Evolutionary conservation across 2,888 invertebrate species (phyloP).

Genomic region (Ctena decussata): DNA sequence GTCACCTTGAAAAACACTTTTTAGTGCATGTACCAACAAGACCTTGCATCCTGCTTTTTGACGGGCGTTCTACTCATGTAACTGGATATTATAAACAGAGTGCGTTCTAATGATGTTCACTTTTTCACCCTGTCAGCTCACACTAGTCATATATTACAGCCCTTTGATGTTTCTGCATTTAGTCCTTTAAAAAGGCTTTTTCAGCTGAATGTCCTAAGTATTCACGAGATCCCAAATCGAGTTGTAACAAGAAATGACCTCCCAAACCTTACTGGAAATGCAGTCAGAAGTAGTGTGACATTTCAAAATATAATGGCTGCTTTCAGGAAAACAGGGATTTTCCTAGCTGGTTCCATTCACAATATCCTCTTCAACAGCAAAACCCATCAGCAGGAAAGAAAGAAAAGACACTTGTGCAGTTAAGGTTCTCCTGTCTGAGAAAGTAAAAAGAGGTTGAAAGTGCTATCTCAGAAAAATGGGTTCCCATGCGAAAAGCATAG

Average conservation of each 20-base stretch:
- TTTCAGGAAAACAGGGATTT: background rate
- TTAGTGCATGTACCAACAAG: conserved; percentile 20
- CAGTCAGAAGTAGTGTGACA: background rate
- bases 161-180: conserved; percentile 16
- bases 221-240: too few species aligned
- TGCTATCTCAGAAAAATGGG: background rate
- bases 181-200: conserved; percentile 9
- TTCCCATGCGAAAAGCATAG: background rate
- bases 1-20: conserved; percentile 27
- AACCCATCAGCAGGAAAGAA: background rate
- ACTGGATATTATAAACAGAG: conserved; percentile 25
- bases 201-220: background rate
- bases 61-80: conserved; percentile 39
- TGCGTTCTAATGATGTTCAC: conserved; percentile 8
- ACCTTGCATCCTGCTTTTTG: conserved; percentile 33
- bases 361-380: background rate
- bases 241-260: background rate
- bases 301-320: background rate
- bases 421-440: background rate
- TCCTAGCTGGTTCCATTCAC: background rate
- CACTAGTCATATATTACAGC: conserved; percentile 19
- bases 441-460: background rate
- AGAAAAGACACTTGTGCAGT: background rate
- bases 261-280: background rate
- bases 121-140: conserved; percentile 26